Evolutionary conservation across 2,113 vertebrate genomes (phyloP), one percentile per base, ranked within the genome.

Genomic region (Myiopsitta monachus): DNA sequence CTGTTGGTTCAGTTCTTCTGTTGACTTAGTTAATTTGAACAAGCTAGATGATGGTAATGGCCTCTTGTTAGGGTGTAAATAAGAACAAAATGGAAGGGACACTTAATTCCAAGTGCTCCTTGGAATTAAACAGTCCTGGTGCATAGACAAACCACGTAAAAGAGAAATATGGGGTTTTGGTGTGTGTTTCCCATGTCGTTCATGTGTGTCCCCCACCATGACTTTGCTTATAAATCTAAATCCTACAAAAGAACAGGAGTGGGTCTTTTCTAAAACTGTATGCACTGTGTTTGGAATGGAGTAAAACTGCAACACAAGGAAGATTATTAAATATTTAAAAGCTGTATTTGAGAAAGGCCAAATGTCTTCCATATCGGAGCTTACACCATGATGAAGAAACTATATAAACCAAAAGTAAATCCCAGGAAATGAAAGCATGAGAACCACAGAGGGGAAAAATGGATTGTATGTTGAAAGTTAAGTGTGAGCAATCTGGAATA

Each of bases 381-480:
- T 64, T 84, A 39, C 36, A 28, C 17, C 12, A 8, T 31, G 19
- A n/a, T 88, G 46, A 81, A 78, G 43, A 72, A 90, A 55, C 33
- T 69, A 3, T 39, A 8, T 44, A 52, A 87, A 52, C 15, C 2
- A 5, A 63, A 79, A 88, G 21, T 21, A 91, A 95, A 75, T 47
- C 23, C 17, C 55, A 19, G n/a, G 47, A 96, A 94, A 62, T n/a
- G 31, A 80, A 66, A 85, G 68, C 43, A 19, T 83, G 79, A 16
- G 10, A 95, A 78, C 68, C 33, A 76, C 63, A 87, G 77, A 80
- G 84, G 81, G 24, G 75, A 94, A 93, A 88, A 68, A 94, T 84
- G 27, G 54, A 88, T 93, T 73, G n/a, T 88, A n/a, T 94, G 61
- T 95, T 94, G 84, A 76, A 96, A 97, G 73, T 85, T 82, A 96